Percentiles rank a stretch among this genome's conserved stretches.
phyloP scores from a whole-genome alignment of 2,888 invertebrate species.

The Ectobius pallidus region DNA sequence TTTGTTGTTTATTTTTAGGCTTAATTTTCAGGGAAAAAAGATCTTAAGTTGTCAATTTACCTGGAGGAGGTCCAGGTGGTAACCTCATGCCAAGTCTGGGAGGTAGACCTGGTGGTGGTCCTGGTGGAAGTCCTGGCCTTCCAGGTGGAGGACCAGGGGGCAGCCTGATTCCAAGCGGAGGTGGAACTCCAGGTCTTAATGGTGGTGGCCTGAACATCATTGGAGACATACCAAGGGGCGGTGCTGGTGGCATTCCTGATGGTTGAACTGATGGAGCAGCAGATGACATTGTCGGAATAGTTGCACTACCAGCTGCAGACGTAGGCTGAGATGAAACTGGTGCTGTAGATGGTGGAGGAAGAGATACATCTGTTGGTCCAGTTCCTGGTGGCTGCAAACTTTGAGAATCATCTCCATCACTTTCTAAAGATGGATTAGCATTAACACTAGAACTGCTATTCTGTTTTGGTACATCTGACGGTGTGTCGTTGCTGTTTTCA shows the following conservation, averaged over 20 bases:
- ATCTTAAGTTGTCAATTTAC: too few relatives aligned
- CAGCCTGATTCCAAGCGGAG: conserved; percentile 55
- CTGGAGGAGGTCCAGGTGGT: conserved; percentile 70
- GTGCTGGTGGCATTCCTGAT: conserved; percentile 59
- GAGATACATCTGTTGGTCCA: conserved; percentile 34
- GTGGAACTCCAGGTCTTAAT: conserved; percentile 55
- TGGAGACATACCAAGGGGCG: conserved; percentile 50
- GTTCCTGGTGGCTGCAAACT: conserved; percentile 46
- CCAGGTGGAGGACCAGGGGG: conserved; percentile 67
- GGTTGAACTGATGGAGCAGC: conserved; percentile 59
- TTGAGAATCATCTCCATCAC: conserved; percentile 48
- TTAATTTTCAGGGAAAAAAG: too few relatives aligned
- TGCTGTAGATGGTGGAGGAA: conserved; percentile 40
- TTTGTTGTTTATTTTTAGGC: too few relatives aligned
- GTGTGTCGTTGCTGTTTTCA: conserved; percentile 52
- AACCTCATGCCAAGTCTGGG: conserved; percentile 68
- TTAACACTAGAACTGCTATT: conserved; percentile 43
- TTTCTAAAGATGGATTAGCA: conserved; percentile 18
- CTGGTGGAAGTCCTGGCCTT: conserved; percentile 51
- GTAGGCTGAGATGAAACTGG: conserved; percentile 42
- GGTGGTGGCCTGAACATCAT: conserved; percentile 65
- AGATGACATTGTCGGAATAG: conserved; percentile 38
- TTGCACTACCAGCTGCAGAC: conserved; percentile 5
- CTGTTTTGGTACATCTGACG: conserved; percentile 36
- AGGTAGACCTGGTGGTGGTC: conserved; percentile 57